Base-by-base conservation (phyloP, 1,140 invertebrate species). In the Drosophila tristis region DNA sequence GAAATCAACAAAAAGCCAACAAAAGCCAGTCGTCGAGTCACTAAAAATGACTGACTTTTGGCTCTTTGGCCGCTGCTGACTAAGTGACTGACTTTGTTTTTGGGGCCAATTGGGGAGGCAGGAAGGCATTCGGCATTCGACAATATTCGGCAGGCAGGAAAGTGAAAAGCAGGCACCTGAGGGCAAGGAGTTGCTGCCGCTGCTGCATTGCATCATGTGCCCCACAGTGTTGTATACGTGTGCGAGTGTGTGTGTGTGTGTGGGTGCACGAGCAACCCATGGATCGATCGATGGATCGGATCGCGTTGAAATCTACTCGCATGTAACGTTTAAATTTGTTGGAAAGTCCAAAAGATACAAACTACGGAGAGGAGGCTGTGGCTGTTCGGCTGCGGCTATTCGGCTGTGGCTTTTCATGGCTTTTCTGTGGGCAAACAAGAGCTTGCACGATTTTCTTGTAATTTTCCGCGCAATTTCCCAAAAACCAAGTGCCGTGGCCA, bases 281-380 rank as follows among this genome's bases (percentile, higher is more conserved):
- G 35, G 11, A 39, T 39, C 35, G 35, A 39, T 39, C 9, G 35
- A 39, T 39, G 35, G 35, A 39, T 39, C 35, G 67, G 79, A 87
- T 87, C 76, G 82, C 79, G 84, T 87, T 89, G 79, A 89, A 84
- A 89, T 87, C 82, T 86, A 76, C 79, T 87, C 82, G 82, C 82
- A 87, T 87, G 82, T 87, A 87, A 87, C 82, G 82, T 89, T 87
- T 89, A 87, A 87, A 87, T 87, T 87, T 87, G 84, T 89, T 64
- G 23, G 65, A 65, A 44, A 49, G 49, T 59, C 25, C 20, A 56
- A 25, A 20, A 48, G 49, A 68, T n/a, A 47, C 16, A 15, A 44
- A 43, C 45, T 9, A 35, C 4, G 9, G 1, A 26, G 29, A 7
- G 35, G 45, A 5, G 20, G 11, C 4, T 42, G 53, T 42, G 55